A percentile compares a stretch with the other conserved stretches of the same genome.
Conservation (phyloP, 2,888 invertebrate species). For the Elgonia sp. region DNA sequence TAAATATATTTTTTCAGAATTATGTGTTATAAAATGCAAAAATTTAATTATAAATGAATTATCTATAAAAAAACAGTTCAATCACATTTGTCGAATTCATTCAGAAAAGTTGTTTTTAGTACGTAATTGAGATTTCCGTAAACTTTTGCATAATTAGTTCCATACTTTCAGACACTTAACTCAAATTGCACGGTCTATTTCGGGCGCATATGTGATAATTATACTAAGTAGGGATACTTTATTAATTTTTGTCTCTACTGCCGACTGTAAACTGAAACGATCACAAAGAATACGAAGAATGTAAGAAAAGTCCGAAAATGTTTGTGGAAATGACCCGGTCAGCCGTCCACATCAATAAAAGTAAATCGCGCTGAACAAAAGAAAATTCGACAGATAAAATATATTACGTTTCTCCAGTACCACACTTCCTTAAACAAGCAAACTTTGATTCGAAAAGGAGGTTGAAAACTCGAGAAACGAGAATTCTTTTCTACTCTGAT, state of each 20-base stretch:
- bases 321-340: background rate
- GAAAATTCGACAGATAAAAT: slow-evolving; percentile 15
- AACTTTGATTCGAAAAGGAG: background rate
- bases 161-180: slow-evolving; percentile 10
- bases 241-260: slow-evolving; percentile 6
- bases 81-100: too few relatives aligned
- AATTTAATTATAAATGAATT: too few relatives aligned
- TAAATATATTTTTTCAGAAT: too few relatives aligned
- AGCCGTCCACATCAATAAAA: background rate
- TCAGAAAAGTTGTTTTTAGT: slow-evolving; percentile 16
- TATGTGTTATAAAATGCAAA: too few relatives aligned
- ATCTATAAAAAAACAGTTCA: too few relatives aligned
- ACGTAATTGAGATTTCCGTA: slow-evolving; percentile 19
- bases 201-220: slow-evolving; percentile 4
- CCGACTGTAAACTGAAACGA: background rate
- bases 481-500: background rate
- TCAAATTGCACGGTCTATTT: slow-evolving; percentile 18
- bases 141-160: slow-evolving; percentile 23
- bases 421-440: background rate
- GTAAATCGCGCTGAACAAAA: background rate
- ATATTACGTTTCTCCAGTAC: background rate
- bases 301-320: background rate
- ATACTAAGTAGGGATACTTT: slow-evolving; percentile 22
- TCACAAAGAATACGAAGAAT: background rate
- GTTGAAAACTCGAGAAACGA: background rate